Evolutionary conservation across 2,797 vertebrate species (phyloP).

Genomic region (Acanthurus tractus): DNA sequence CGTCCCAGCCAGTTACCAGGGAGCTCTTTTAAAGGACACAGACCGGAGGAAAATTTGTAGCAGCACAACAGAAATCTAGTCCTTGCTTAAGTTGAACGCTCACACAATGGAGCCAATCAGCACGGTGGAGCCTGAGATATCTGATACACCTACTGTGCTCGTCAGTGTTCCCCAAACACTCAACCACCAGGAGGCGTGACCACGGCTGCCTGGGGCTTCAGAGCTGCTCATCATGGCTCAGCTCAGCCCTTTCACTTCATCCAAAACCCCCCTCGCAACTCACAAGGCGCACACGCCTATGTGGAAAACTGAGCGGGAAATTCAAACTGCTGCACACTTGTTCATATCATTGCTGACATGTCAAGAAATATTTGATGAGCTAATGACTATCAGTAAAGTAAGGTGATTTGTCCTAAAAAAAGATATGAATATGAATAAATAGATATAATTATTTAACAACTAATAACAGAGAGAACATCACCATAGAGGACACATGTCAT

Average conservation of each 20-base stretch:
- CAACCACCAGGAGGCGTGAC: slow-evolving; percentile 31
- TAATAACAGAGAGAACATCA: not conserved
- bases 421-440: no score
- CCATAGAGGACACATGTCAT: slow-evolving; percentile 18
- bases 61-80: slow-evolving; percentile 13
- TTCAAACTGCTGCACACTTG: slow-evolving; percentile 28
- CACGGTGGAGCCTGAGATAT: slow-evolving; percentile 9
- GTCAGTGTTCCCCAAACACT: slow-evolving; percentile 46
- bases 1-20: slow-evolving; percentile 41
- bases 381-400: not conserved
- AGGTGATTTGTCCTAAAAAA: not conserved
- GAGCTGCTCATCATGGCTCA: slow-evolving; percentile 31
- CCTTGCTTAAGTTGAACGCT: slow-evolving; percentile 32
- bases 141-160: slow-evolving; percentile 44
- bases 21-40: slow-evolving; percentile 25
- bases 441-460: no score
- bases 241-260: slow-evolving; percentile 30
- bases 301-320: slow-evolving; percentile 36
- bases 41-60: slow-evolving; percentile 33
- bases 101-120: slow-evolving; percentile 24
- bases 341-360: not conserved
- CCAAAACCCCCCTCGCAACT: slow-evolving; percentile 8
- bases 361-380: not conserved
- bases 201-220: not conserved
- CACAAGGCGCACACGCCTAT: not conserved